Evolutionary conservation across 2,888 invertebrate species (phyloP), one percentile per base, ranked within the genome.

Genomic region (Leptopilina syphax): DNA sequence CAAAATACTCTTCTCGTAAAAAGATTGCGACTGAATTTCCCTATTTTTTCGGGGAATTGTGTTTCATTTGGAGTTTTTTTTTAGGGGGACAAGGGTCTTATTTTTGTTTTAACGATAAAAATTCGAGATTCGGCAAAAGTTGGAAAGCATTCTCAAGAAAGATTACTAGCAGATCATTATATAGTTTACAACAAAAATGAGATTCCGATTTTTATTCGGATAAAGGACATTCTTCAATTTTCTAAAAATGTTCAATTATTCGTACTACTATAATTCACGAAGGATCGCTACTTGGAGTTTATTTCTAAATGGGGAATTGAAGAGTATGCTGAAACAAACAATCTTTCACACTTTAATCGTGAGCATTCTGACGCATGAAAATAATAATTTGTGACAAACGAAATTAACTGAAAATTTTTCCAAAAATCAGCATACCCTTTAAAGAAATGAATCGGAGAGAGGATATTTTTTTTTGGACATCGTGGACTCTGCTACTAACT

Each of bases 1-100:
- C 88, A 91, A 91, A 91, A 91, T 91, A 91, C 89, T 91, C 87
- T 88, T 89, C 85, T 89, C 86, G 86, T 89, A 88, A 90, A 87
- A 87, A 85, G 84, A 85, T 34, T 80, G 84, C 84, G 83, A 85
- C 86, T 86, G 86, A 86, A 83, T 85, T 73, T 83, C 85, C 82
- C 85, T 80, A 44, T 44, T 44, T 50, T 50, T 9, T 50, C 4
- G 3, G 3, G 1, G 34, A 34, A 34, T 34, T 34, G 34, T 50
- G 10, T 12, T 50, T 50, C 10, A 10, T 50, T 47, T 50, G 44
- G 44, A 44, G 44, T 50, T 50, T 50, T 50, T 47, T 47, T 47
- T 47, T 47, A 34, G 44, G 44, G 44, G 44, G 44, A 44, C 44
- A 34, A 34, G 34, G 34, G 34, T 44, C 8, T 44, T 6, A 9